Base-by-base conservation (phyloP, 1,140 invertebrate genomes). In the Diachasma alloeum region DNA sequence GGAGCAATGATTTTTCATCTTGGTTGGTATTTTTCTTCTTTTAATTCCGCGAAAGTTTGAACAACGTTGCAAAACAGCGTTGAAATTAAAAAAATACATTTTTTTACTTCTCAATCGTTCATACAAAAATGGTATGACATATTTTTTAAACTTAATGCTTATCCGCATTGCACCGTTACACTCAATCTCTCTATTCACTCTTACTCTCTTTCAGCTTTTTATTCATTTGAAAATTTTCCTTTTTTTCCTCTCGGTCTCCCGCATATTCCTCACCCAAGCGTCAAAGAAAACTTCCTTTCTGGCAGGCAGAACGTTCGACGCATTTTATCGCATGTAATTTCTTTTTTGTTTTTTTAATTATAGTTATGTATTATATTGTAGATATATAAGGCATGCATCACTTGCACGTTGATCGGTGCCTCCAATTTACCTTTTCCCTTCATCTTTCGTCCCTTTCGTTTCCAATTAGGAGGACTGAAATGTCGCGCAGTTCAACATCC, bases 371-470 rank as follows among this genome's bases (percentile, higher is more conserved):
- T 74, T 76, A 71, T 71, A 70, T 76, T 76, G 46, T 76, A 72
- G 68, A 84, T 87, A 85, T 87, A 86, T 87, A 88, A 89, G 87
- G 87, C 85, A 87, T 85, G 83, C 84, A 84, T 86, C 83, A 84
- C 81, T 83, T 85, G 83, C 82, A 66, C 85, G 83, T 83, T 82
- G 85, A 84, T 87, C 82, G 81, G 80, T 85, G 83, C 83, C 85
- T 83, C 84, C 68, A 48, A 44, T 22, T 66, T 66, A 66, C 48
- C 15, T 15, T 22, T 75, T 48, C 26, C 4, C 53, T 56, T 56
- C 19, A 11, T 74, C 22, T 46, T 48, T 67, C 36, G 15, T n/a
- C 24, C 13, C 26, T 31, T 68, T 66, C 74, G 26, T 31, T 72
- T 36, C 19, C 19, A 75, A 44, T 42, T 19, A 63, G 53, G 46